phyloP scores from a whole-genome alignment of 1,140 invertebrate species.

The Drosophila pseudoananassae region DNA sequence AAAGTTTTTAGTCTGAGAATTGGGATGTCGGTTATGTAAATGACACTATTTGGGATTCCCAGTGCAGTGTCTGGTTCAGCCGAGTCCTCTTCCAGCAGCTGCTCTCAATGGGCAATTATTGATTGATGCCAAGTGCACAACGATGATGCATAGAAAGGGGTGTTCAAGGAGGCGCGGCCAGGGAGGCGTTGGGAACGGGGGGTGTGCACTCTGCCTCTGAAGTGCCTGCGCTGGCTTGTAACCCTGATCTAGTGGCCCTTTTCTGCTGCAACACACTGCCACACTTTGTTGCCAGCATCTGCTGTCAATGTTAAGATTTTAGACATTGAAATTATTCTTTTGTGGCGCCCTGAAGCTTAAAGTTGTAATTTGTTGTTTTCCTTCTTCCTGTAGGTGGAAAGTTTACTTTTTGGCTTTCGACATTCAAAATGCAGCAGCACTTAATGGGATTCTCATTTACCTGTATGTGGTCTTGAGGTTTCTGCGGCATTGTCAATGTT shows the following conservation, averaged over 20 bases:
- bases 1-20: background rate
- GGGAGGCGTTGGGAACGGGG: background rate
- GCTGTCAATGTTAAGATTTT: conserved; percentile 79
- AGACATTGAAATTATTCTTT: conserved; percentile 75
- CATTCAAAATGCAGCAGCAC: conserved; percentile 15
- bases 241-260: conserved; percentile 76
- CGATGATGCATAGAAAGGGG: conserved; percentile 11
- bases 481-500: conserved; percentile 36
- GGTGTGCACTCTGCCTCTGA: conserved; percentile 34
- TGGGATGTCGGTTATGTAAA: background rate
- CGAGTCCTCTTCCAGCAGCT: conserved; percentile 70
- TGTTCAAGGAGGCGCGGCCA: background rate
- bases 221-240: conserved; percentile 54
- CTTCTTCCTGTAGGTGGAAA: background rate
- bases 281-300: conserved; percentile 39
- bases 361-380: conserved; percentile 58
- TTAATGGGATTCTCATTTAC: conserved; percentile 38
- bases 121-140: conserved; percentile 77
- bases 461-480: conserved; percentile 19
- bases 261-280: conserved; percentile 15
- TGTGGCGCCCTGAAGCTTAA: conserved; percentile 46
- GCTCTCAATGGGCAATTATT: conserved; percentile 81
- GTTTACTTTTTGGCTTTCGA: conserved; percentile 12
- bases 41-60: background rate
- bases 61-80: conserved; percentile 30